Base-by-base conservation (phyloP, 2,888 invertebrate species). In the Beris morrisii region DNA sequence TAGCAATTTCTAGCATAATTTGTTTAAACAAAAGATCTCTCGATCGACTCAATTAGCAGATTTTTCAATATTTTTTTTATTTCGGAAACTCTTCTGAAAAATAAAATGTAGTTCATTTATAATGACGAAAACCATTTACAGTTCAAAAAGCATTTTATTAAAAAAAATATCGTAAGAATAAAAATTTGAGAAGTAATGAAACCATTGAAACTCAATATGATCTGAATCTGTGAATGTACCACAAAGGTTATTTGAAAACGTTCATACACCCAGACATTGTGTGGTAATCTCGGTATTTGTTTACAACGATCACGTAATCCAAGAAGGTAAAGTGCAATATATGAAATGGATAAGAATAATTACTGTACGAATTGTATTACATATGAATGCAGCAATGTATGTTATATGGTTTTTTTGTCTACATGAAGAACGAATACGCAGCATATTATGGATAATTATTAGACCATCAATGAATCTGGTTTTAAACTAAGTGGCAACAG, bases 241-340 rank as follows among this genome's bases (percentile, higher is more conserved):
- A 15, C 46, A 46, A 46, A 46, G 46, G 46, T 46, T 46, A 46
- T 46, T 46, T 46, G 6, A 46, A 46, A 46, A 46, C 15, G 46
- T 15, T 46, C n/a, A n/a, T 46, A 5, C 46, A 13, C 12, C 15
- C 13, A n/a, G 15, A 5, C 15, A 46, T 13, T n/a, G 46, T 46
- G 46, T 13, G 15, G 22, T 22, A 22, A 22, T 22, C 22, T 22
- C 22, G 22, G 22, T 22, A 22, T 22, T 22, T 22, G 46, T 46
- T n/a, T 46, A 15, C 15, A 46, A 4, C 22, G 22, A 22, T 22
- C 15, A 15, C 46, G 46, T 46, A 11, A n/a, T 46, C 11, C 44
- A 46, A 46, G 15, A 46, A 46, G 12, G 5, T 46, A 15, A 46
- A 46, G 15, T 46, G 15, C 44, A 44, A 12, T 12, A 44, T 13